A percentile compares a stretch with the other conserved stretches of the same genome.
phyloP scores from a whole-genome alignment of 1,140 invertebrate species.

The Anoplolepis gracilipes region DNA sequence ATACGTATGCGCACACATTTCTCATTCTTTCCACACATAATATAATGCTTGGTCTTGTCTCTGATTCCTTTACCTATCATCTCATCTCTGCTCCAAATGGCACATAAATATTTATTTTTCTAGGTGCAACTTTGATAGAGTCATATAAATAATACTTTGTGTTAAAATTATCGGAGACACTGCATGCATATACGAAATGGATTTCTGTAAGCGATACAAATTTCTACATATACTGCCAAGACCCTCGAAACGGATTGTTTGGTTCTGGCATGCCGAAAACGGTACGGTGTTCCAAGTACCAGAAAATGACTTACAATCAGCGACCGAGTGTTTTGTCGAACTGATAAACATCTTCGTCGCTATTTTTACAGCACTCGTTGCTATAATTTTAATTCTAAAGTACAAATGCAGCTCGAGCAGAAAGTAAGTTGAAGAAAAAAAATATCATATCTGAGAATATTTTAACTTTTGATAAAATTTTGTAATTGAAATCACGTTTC shows the following conservation, averaged over 20 bases:
- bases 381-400: constrained; percentile 59
- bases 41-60: neutral
- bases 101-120: constrained; percentile 5
- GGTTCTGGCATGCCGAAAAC: constrained; percentile 74
- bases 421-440: constrained; percentile 68
- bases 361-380: constrained; percentile 60
- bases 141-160: neutral
- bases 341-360: constrained; percentile 69
- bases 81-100: neutral
- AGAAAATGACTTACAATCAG: constrained; percentile 51
- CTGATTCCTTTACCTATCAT: neutral
- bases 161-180: neutral
- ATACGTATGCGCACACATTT: neutral
- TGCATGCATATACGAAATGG: constrained; percentile 62
- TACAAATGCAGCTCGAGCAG: constrained; percentile 59
- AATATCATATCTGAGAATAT: neutral
- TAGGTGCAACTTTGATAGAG: neutral
- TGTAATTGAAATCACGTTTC: neutral
- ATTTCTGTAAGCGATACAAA: constrained; percentile 67
- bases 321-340: constrained; percentile 73
- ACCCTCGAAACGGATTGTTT: constrained; percentile 66
- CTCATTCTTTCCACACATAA: neutral
- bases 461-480: neutral
- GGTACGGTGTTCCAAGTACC: constrained; percentile 68
- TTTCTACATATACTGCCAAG: constrained; percentile 69